These are phyloP conservation scores for Prosopocoilus inquinatus DNA, from an alignment of 2,888 invertebrate species.

Conservation along the genomic window DNA sequence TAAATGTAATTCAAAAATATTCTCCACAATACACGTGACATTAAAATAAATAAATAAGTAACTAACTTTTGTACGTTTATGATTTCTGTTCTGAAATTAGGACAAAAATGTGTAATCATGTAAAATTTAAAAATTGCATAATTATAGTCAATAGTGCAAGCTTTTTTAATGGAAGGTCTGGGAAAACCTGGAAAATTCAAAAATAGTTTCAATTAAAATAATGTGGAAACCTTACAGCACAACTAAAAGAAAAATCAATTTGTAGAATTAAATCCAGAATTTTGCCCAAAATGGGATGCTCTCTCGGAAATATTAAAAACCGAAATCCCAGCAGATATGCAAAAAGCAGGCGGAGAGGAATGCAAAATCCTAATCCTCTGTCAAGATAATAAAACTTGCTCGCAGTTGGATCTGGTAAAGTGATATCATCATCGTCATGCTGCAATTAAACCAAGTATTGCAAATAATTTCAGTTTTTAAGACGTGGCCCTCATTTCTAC, in stretches of 20 bases:
- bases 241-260: no score
- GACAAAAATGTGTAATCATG: no score
- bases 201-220: no score
- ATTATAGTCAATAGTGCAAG: no score
- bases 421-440: slow-evolving; percentile 6
- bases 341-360: slow-evolving; percentile 49
- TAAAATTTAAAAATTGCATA: no score
- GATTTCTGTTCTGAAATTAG: no score
- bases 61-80: no score
- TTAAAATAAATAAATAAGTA: no score
- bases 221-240: background rate
- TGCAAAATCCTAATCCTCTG: slow-evolving; percentile 81
- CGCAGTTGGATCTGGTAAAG: slow-evolving; percentile 66
- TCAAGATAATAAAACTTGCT: slow-evolving; percentile 78
- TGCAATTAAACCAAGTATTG: background rate
- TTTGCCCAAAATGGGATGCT: slow-evolving; percentile 87
- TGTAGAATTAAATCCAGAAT: slow-evolving; percentile 76
- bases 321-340: slow-evolving; percentile 78
- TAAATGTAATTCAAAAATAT: no score
- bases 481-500: slow-evolving; percentile 63
- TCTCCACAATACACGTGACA: no score
- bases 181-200: no score
- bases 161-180: no score
- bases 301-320: slow-evolving; percentile 73
- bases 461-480: slow-evolving; percentile 52